Conservation (phyloP, 2,113 vertebrate genomes). For the Labeo rohita region DNA sequence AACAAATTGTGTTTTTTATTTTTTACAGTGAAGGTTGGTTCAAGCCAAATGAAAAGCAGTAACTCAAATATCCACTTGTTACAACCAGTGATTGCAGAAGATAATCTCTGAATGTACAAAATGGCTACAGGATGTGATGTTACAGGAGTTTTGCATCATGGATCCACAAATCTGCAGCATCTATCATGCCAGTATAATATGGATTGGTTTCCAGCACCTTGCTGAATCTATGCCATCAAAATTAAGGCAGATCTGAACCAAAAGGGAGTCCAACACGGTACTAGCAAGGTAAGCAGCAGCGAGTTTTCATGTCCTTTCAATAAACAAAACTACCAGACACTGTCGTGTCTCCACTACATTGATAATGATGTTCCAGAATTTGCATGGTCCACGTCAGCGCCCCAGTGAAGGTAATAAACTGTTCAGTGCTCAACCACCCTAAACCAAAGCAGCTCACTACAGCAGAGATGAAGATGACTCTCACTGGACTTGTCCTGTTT, state of each 20-base stretch:
- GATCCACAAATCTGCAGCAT: not conserved
- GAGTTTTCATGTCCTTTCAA: not conserved
- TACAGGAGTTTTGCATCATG: not conserved
- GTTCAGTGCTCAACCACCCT: not conserved
- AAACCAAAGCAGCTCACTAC: not conserved
- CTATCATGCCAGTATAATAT: not conserved
- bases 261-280: not conserved
- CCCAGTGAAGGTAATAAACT: not conserved
- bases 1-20: too few species aligned
- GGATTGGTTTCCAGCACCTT: not conserved
- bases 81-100: not conserved
- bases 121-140: too few species aligned
- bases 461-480: not conserved
- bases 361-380: not conserved
- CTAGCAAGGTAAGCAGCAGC: not conserved
- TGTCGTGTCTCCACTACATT: not conserved
- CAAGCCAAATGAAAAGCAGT: not conserved
- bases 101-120: not conserved
- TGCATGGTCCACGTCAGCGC: not conserved
- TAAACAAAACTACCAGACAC: not conserved
- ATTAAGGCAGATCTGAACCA: not conserved
- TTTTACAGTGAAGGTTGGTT: too few species aligned
- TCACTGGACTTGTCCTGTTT: not conserved
- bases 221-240: not conserved
- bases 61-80: too few species aligned